Conservation (phyloP, 1,140 invertebrate species). For the Trachelipus rathkii region DNA sequence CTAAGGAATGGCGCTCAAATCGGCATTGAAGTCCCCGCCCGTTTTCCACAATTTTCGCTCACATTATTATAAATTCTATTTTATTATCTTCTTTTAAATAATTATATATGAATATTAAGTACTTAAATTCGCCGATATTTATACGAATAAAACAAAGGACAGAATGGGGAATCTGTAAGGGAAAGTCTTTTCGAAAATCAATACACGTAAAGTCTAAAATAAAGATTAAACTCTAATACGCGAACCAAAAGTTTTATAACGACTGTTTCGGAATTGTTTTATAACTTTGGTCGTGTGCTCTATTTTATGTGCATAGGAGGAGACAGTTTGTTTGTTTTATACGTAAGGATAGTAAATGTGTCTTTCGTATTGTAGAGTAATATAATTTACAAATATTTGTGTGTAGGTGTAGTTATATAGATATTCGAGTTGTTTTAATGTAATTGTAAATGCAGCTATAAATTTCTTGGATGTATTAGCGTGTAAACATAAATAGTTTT, state of each 20-base stretch:
- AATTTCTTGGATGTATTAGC: no score
- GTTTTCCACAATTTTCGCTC: not conserved
- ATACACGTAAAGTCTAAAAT: not conserved
- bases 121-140: not conserved
- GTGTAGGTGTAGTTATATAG: no score
- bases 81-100: not conserved
- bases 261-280: not conserved
- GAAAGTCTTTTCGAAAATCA: not conserved
- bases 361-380: no score
- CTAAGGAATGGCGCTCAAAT: not conserved
- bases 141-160: not conserved
- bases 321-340: no score
- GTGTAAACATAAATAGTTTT: no score
- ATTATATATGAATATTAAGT: not conserved
- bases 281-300: not conserved
- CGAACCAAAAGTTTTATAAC: conserved; percentile 1
- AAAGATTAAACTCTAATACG: conserved; percentile 8
- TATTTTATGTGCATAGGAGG: not conserved
- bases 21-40: not conserved
- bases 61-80: not conserved
- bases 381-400: no score
- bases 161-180: no score
- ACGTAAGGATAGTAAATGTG: no score
- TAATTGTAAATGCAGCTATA: no score
- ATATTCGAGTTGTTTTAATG: no score